Percentiles rank a stretch among this genome's conserved stretches.
phyloP scores from a whole-genome alignment of 2,113 vertebrate genomes.

The Chaetorhynchus papuensis region DNA sequence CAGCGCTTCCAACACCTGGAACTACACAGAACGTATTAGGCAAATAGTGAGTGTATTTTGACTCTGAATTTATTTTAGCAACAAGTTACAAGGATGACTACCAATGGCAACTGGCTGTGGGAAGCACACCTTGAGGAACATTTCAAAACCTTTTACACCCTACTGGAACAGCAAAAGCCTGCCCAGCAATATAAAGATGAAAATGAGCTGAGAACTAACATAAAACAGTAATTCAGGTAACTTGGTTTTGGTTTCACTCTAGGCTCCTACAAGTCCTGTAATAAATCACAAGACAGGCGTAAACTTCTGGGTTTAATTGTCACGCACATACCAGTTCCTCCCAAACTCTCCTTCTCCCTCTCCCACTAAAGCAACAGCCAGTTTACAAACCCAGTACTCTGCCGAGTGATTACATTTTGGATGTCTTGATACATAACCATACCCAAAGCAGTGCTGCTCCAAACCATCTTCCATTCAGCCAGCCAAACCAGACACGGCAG shows the following conservation, averaged over 20 bases:
- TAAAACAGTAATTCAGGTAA: neutral
- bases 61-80: neutral
- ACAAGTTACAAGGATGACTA: neutral
- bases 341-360: neutral
- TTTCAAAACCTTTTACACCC: neutral
- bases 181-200: neutral
- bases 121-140: neutral
- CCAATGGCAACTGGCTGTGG: neutral
- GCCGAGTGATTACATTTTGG: neutral
- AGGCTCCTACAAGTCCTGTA: neutral
- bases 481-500: rapidly evolving
- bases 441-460: neutral
- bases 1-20: neutral
- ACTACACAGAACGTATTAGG: neutral
- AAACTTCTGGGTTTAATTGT: neutral
- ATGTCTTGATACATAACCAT: neutral
- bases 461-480: neutral
- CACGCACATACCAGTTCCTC: neutral
- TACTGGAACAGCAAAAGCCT: neutral
- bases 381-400: neutral
- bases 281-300: neutral
- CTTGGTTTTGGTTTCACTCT: neutral
- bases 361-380: neutral
- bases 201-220: neutral
- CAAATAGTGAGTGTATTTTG: neutral